Percentiles rank a stretch among this genome's conserved stretches.
These are phyloP conservation scores for Teleogryllus occipitalis DNA, from an alignment of 1,140 invertebrate genomes.

Conservation along the genomic window DNA sequence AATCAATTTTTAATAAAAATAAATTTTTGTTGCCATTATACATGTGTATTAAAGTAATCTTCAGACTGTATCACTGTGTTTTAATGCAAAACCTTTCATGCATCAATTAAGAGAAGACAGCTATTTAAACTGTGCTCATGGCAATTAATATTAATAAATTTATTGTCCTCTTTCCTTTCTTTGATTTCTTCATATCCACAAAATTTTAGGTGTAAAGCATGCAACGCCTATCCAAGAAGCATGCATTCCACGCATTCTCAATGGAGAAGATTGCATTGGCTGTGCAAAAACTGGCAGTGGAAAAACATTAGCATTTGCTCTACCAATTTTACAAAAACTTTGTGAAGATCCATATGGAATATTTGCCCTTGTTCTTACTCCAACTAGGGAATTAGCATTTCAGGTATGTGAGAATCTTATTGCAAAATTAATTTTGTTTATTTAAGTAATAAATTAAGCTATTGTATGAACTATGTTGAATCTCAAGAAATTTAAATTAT, in stretches of 20 bases:
- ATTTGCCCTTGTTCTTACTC: conserved; percentile 90
- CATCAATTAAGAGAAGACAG: too few relatives aligned
- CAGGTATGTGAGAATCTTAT: conserved; percentile 41
- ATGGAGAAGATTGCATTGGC: conserved; percentile 83
- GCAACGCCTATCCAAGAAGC: conserved; percentile 80
- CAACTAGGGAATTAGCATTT: conserved; percentile 90
- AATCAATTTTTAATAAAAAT: not conserved
- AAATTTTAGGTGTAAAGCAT: conserved; percentile 55
- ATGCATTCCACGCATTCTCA: conserved; percentile 72
- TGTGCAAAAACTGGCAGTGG: conserved; percentile 96
- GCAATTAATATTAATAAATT: not conserved
- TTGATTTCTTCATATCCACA: not conserved
- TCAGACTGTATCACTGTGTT: not conserved
- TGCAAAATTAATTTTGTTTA: too few relatives aligned
- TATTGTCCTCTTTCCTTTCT: not conserved
- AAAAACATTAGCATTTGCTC: conserved; percentile 93
- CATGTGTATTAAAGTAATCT: not conserved
- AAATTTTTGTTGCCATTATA: not conserved
- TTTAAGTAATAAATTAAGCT: too few relatives aligned
- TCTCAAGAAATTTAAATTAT: too few relatives aligned
- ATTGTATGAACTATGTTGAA: too few relatives aligned
- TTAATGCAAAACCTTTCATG: not conserved
- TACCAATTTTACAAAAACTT: conserved; percentile 88
- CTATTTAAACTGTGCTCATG: not conserved
- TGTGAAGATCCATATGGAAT: conserved; percentile 89